Conservation (phyloP, 2,797 vertebrate species). For the Melanotaenia boesemani region DNA sequence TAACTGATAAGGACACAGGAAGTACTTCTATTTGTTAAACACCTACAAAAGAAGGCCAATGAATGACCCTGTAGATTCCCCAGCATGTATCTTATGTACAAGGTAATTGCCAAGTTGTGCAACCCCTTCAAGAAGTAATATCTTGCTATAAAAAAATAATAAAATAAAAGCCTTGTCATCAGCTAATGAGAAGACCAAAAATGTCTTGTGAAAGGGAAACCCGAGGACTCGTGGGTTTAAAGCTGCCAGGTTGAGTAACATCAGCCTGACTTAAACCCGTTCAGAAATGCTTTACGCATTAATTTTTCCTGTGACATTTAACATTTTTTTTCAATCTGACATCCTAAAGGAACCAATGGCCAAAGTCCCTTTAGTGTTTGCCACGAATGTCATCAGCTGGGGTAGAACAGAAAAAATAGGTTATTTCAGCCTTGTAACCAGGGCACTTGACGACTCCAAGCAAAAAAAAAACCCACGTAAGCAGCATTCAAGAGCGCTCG, state of each 20-base stretch:
- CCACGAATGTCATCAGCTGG: slow-evolving; percentile 48
- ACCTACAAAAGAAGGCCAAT: slow-evolving; percentile 36
- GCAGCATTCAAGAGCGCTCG: slow-evolving; percentile 61
- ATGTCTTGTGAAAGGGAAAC: slow-evolving; percentile 21
- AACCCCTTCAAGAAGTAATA: slow-evolving; percentile 20
- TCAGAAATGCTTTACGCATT: slow-evolving; percentile 53
- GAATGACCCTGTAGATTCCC: slow-evolving; percentile 40
- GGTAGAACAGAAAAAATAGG: slow-evolving; percentile 32
- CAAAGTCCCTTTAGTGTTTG: slow-evolving; percentile 28
- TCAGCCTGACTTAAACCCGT: slow-evolving; percentile 49
- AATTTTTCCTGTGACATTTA: slow-evolving; percentile 38
- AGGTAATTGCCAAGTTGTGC: slow-evolving; percentile 33
- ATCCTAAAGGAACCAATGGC: slow-evolving; percentile 25
- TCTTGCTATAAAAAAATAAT: neutral
- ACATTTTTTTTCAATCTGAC: slow-evolving; percentile 18
- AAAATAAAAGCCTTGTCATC: neutral
- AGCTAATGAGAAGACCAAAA: slow-evolving; percentile 19
- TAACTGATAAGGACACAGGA: slow-evolving; percentile 48
- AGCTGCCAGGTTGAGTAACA: slow-evolving; percentile 61
- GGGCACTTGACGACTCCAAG: slow-evolving; percentile 55
- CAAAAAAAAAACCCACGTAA: slow-evolving; percentile 49
- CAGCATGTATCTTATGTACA: slow-evolving; percentile 9
- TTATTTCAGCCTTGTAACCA: slow-evolving; percentile 69
- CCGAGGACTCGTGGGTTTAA: slow-evolving; percentile 45
- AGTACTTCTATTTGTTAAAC: slow-evolving; percentile 37